Base-by-base conservation (phyloP, 2,888 invertebrate species). In the Macrostomum cliftonense region DNA sequence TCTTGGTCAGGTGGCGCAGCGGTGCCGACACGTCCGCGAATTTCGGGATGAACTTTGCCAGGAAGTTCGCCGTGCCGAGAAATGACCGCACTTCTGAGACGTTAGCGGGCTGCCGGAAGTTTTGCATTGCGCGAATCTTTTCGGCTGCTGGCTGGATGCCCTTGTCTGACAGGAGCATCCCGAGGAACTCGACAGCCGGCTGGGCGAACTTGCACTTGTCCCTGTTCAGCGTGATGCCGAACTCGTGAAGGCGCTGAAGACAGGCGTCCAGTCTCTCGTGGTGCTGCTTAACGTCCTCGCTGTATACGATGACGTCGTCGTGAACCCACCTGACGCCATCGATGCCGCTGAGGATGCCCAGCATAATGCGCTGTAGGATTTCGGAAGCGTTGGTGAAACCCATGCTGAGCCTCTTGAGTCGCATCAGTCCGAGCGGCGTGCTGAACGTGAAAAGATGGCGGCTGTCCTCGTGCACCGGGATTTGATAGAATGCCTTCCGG, bases 381-480 rank as follows among this genome's bases (percentile, higher is more conserved):
- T 51, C 51, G 7, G 49, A 38, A 12, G 53, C 51, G 28, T 21
- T 42, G 16, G 12, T 39, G 37, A 52, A 45, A 45, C 54, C 54
- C 28, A 53, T 47, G 12, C n/a, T 21, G 13, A 54, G 39, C 14
- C 54, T 42, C 19, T 49, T 56, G 36, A 50, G 57, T 17, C 56
- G 21, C 7, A 17, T 37, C n/a, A 55, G 36, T 19, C 56, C 54
- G 7, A 39, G 20, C 42, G 57, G 53, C n/a, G 53, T 57, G 2
- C 47, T 43, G 45, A 56, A 57, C 13, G 56, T 57, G 37, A 51
- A 56, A 11, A 56, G 52, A 21, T 53, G 43, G 20, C 56, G 48
- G n/a, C 53, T 53, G 38, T 49, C 47, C 12, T 44, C 44, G 16
- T 48, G 43, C 13, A 55, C 46, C 39, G 50, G 49, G 5, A 54